These are phyloP conservation scores for Drosophila heteroneura DNA, from an alignment of 2,888 invertebrate species.

Conservation along the genomic window DNA sequence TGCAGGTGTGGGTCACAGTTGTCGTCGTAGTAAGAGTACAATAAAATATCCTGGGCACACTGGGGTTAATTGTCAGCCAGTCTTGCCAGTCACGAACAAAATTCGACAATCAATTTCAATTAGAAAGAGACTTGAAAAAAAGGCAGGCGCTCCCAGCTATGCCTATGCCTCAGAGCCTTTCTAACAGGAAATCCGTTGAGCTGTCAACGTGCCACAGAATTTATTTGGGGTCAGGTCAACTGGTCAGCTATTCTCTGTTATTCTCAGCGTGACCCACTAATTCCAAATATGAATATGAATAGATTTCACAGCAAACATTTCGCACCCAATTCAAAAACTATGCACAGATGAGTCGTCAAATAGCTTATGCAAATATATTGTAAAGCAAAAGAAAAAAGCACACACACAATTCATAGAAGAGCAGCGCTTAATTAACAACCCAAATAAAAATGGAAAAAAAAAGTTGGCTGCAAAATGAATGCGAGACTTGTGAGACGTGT, in stretches of 20 bases:
- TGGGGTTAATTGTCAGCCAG: constrained; percentile 74
- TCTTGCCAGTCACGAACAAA: constrained; percentile 62
- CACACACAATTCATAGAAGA: constrained; percentile 31
- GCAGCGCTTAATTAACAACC: constrained; percentile 43
- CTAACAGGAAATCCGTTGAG: constrained; percentile 76
- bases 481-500: constrained; percentile 35
- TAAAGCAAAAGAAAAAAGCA: constrained; percentile 1
- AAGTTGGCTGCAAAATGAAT: constrained; percentile 35
- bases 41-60: constrained; percentile 26
- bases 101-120: constrained; percentile 69
- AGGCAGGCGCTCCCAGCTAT: constrained; percentile 24
- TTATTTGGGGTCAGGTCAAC: constrained; percentile 60
- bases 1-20: constrained; percentile 49
- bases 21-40: background rate
- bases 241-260: background rate
- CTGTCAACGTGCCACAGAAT: constrained; percentile 36
- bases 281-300: constrained; percentile 49
- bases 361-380: constrained; percentile 67
- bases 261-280: constrained; percentile 64
- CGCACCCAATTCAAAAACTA: constrained; percentile 57
- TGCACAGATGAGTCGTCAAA: constrained; percentile 52
- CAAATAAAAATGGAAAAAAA: constrained; percentile 29
- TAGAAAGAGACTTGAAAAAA: constrained; percentile 26
- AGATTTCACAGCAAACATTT: constrained; percentile 71
- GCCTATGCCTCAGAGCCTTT: constrained; percentile 58